Evolutionary conservation across 2,113 vertebrate species (phyloP).

Genomic region (Pampusana beccarii): DNA sequence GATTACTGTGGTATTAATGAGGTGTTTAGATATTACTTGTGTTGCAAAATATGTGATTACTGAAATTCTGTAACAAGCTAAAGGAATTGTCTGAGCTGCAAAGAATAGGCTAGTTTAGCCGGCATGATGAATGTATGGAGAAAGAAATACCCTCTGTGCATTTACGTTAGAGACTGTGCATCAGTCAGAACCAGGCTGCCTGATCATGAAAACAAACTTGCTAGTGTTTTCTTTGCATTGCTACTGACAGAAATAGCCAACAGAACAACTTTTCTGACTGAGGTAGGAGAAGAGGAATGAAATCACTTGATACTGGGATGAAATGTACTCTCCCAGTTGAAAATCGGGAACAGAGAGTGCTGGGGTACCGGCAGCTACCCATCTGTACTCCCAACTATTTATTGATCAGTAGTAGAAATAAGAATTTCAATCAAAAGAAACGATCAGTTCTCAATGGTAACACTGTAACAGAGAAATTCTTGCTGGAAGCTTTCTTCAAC

Average conservation of each 20-base stretch:
- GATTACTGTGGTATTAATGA: conserved; percentile 5
- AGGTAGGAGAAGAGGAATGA: not conserved
- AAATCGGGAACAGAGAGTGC: not conserved
- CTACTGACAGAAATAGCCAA: not conserved
- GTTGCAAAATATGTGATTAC: not conserved
- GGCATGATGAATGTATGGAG: not conserved
- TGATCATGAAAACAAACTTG: not conserved
- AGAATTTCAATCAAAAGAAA: conserved; percentile 30
- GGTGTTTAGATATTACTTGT: not conserved
- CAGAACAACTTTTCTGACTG: not conserved
- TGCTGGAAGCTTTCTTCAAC: not conserved
- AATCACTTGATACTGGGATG: not conserved
- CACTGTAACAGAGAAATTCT: not conserved
- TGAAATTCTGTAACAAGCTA: not conserved
- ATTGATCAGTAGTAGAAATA: not conserved
- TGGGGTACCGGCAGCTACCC: not conserved
- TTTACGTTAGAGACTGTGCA: not conserved
- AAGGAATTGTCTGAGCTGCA: not conserved
- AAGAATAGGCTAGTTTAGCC: not conserved
- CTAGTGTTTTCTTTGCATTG: not conserved
- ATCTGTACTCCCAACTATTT: not conserved
- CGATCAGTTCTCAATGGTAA: not conserved
- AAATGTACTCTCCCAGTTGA: not conserved
- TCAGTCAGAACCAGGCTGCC: not conserved
- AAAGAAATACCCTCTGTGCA: not conserved